Evolutionary conservation across 2,113 vertebrate species (phyloP), one percentile per base, ranked within the genome.

Genomic region (Sturnus vulgaris): DNA sequence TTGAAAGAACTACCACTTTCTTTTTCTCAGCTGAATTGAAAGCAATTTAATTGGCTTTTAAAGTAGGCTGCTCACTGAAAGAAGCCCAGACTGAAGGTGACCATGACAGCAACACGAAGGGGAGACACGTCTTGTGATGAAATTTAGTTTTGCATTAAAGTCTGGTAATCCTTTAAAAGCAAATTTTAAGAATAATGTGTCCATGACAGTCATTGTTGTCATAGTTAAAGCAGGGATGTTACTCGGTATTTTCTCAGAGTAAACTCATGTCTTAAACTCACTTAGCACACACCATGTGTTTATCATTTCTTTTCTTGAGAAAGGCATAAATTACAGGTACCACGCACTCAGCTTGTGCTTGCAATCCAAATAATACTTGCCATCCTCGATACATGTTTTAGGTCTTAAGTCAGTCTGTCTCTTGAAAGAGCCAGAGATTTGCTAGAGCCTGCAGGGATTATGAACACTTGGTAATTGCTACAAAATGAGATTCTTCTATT

Each of bases 11-110:
- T 47, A 87, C 70, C 47, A 17, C 77, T 91, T 90, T 72, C 40
- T 89, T 83, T 86, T 89, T 86, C 92, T 94, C 77, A 31, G 42
- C 42, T 96, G 83, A 93, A 96, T 80, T 92, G 89, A 94, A 95
- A 90, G 68, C 59, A 87, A 77, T 87, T 79, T 89, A 92, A 92
- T 70, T 91, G 75, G 70, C 73, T 93, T 89, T 94, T 55, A 7
- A 35, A 91, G 73, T 4, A 56, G 40, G 31, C 47, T 82, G 13
- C 39, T 89, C 75, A 70, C 42, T 79, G 79, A 85, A 65, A 61
- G 73, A 76, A 82, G 47, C 81, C 78, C 68, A 66, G 78, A 77
- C 33, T 92, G 91, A 93, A 90, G 76, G 82, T 90, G 92, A 81
- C 64, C 88, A 78, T 9, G 63, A 50, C 90, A 86, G 52, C 28